A percentile compares a stretch with the other conserved stretches of the same genome.
These are phyloP conservation scores for Podarcis siculus DNA, from an alignment of 2,797 vertebrate species.

Conservation along the genomic window DNA sequence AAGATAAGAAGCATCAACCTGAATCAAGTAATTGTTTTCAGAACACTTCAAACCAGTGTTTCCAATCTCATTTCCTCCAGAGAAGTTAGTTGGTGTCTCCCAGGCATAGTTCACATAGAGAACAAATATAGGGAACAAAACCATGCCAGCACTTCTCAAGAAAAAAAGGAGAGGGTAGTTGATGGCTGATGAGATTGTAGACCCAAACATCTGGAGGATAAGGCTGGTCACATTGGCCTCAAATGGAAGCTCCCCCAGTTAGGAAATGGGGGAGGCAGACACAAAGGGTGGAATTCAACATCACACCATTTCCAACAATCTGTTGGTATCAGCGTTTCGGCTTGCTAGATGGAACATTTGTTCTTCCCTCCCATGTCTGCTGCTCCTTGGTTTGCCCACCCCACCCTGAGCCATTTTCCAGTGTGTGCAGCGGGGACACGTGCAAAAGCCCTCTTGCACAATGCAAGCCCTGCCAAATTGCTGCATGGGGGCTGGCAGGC, in stretches of 20 bases:
- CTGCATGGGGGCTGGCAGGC: neutral
- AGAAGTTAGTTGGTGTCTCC: neutral
- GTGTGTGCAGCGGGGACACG: too few relatives aligned
- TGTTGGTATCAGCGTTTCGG: too few relatives aligned
- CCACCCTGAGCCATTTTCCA: too few relatives aligned
- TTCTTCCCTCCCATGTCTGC: too few relatives aligned
- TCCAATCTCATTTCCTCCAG: neutral
- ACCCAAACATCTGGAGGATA: too few relatives aligned
- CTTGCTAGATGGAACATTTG: too few relatives aligned
- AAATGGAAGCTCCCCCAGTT: neutral
- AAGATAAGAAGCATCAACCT: neutral
- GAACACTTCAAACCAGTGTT: neutral
- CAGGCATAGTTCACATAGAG: neutral
- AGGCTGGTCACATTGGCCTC: neutral
- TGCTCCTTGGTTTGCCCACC: too few relatives aligned
- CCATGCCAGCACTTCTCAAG: neutral
- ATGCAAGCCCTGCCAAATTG: neutral
- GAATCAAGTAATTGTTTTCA: conserved; percentile 5
- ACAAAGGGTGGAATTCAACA: too few relatives aligned
- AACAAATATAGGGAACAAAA: neutral
- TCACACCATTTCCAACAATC: too few relatives aligned
- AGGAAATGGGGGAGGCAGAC: neutral
- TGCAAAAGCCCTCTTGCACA: too few relatives aligned
- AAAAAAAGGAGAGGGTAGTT: neutral
- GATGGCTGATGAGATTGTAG: too few relatives aligned